Percentiles rank a stretch among this genome's conserved stretches.
These are phyloP conservation scores for Liolophura sinensis DNA, from an alignment of 1,140 invertebrate species.

Conservation along the genomic window DNA sequence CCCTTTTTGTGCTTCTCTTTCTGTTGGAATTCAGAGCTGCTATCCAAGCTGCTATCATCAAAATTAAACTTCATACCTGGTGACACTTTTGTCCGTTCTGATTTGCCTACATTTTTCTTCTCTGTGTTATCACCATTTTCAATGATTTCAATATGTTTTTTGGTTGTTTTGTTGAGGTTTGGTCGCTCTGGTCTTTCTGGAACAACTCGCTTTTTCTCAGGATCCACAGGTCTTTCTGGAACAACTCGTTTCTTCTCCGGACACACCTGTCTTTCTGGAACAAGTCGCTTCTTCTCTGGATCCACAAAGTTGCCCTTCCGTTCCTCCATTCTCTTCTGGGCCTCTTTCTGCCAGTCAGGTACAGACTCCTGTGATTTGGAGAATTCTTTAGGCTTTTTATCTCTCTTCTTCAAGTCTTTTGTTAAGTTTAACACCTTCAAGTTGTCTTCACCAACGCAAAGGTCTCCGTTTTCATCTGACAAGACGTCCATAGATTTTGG, in stretches of 20 bases:
- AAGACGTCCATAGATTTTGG: constrained; percentile 23
- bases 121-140: no score
- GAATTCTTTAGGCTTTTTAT: not conserved
- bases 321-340: constrained; percentile 31
- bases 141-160: no score
- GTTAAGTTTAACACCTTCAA: not conserved
- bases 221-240: constrained; percentile 16
- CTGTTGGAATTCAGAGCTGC: no score
- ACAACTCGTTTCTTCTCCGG: constrained; percentile 25
- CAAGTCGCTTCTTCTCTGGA: not conserved
- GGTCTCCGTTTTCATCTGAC: not conserved
- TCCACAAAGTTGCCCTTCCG: constrained; percentile 14
- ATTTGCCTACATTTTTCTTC: no score
- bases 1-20: no score
- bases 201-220: not conserved
- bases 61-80: no score
- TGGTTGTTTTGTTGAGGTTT: not conserved
- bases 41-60: no score
- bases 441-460: not conserved
- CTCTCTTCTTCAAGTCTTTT: constrained; percentile 3
- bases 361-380: constrained; percentile 9
- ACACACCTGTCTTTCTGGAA: constrained; percentile 1
- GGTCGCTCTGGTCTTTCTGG: constrained; percentile 1
- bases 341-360: constrained; percentile 41
- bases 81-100: no score